Base-by-base conservation (phyloP, 2,113 vertebrate genomes). In the Epinephelus fuscoguttatus region DNA sequence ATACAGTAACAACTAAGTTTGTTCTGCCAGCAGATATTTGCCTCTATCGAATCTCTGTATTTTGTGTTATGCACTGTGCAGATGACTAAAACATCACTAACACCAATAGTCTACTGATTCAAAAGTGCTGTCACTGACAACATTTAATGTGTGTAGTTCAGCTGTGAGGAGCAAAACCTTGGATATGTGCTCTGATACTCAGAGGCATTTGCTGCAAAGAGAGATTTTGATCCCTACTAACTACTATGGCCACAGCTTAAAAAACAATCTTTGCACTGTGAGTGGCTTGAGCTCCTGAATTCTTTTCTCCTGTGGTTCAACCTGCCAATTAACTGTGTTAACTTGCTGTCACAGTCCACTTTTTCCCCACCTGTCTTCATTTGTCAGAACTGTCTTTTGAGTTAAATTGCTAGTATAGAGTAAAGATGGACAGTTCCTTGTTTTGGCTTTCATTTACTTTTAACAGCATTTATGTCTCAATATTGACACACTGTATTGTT, bases 321-420 rank as follows among this genome's bases (percentile, higher is more conserved):
- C 60, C 45, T 49, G 45, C n/a, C 70, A 63, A 82, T 73, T 70
- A 84, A 50, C 50, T 61, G 27, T 62, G 71, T 62, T 11, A 56
- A 70, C 6, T 63, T 49, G 50, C 60, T 50, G 12, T 57, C 25
- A 23, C 63, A 59, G 47, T 57, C n/a, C 9, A 55, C 70, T 62
- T 53, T 33, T 19, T 14, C 13, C 42, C 27, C 17, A 30, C 78
- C 81, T 40, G 50, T 74, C 75, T 81, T 74, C 42, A 77, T 69
- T 77, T 77, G 62, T 21, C 25, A 30, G 4, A 14, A 18, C 61
- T 62, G 13, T 42, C 25, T 59, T 37, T 56, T 61, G 21, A 77
- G 15, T 8, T 17, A n/a, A 37, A 66, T 14, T 49, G 45, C 72
- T 25, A 55, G n/a, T 50, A 64, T 62, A 10, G 47, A 62, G 12